Base-by-base conservation (phyloP, 2,113 vertebrate species). In the Pygoscelis antarcticus region DNA sequence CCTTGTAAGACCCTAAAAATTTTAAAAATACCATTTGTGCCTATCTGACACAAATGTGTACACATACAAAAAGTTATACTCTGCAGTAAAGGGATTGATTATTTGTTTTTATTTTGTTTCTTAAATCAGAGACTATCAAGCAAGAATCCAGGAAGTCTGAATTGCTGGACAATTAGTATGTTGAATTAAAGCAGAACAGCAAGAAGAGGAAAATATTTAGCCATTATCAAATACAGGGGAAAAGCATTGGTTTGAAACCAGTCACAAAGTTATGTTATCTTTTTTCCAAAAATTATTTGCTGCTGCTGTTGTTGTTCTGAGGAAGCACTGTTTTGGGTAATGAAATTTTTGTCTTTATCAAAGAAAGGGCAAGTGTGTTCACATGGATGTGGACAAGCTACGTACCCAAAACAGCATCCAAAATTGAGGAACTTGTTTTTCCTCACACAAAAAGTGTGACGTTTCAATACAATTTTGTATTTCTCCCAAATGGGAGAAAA, bases 381-480 rank as follows among this genome's bases (percentile, higher is more conserved):
- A 26, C 8, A 38, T 3, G 10, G 15, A 84, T 32, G 7, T 27
- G 23, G 8, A 14, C 17, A 83, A 94, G 49, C 3, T 62, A 7
- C 10, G 6, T 78, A 27, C 6, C 18, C 26, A 74, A 95, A 93
- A 14, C 0, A 0, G 8, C 10, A 54, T 12, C 9, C 27, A 46
- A 69, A 81, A 27, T 0, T 16, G 32, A 51, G 32, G 29, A 75
- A 11, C 9, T 27, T 61, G 5, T 10, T 70, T 62, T 49, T 36
- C 27, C 78, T 36, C 30, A 16, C 3, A 42, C 9, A 74, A n/a
- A 52, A 52, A 40, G 13, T 26, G 3, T 6, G 11, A 20, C 4
- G 38, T 78, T 66, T 92, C 55, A n/a, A 10, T 3, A 19, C 6
- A 78, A 54, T 70, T 81, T 46, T 77, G 2, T 22, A 34, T 65